Evolutionary conservation across 2,888 invertebrate genomes (phyloP).

Genomic region (Dinocampus coccinellae): DNA sequence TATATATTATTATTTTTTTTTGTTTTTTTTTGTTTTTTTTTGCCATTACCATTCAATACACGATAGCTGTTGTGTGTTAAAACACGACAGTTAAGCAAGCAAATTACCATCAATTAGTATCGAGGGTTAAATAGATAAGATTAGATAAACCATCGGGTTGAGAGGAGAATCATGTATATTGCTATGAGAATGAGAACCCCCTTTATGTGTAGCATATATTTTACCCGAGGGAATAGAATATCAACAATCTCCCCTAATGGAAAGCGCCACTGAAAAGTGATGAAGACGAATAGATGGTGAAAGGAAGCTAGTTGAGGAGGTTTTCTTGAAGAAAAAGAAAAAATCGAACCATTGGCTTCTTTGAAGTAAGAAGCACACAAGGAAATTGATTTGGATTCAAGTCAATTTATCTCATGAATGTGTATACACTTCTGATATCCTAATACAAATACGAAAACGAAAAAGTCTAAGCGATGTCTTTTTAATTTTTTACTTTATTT

Average conservation of each 20-base stretch:
- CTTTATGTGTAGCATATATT: not conserved
- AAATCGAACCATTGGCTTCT: not conserved
- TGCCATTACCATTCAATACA: not conserved
- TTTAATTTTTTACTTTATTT: too few species aligned
- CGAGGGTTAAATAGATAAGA: slow-evolving; percentile 38
- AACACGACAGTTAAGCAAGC: slow-evolving; percentile 9
- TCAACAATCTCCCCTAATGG: not conserved
- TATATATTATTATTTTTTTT: not conserved
- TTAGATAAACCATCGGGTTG: slow-evolving; percentile 31
- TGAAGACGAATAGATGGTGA: not conserved
- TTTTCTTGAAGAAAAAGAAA: not conserved
- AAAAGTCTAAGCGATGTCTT: too few species aligned
- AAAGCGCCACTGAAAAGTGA: not conserved
- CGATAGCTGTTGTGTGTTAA: not conserved
- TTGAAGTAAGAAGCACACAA: not conserved
- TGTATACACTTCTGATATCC: too few species aligned
- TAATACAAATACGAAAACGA: too few species aligned
- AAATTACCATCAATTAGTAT: slow-evolving; percentile 46
- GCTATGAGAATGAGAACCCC: not conserved
- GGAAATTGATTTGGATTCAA: not conserved
- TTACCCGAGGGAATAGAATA: not conserved
- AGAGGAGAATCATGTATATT: not conserved
- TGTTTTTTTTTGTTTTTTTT: not conserved
- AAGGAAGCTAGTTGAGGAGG: not conserved
- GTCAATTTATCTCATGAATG: not conserved